Conservation (phyloP, 1,140 invertebrate species). For the Drosophila funebris region DNA sequence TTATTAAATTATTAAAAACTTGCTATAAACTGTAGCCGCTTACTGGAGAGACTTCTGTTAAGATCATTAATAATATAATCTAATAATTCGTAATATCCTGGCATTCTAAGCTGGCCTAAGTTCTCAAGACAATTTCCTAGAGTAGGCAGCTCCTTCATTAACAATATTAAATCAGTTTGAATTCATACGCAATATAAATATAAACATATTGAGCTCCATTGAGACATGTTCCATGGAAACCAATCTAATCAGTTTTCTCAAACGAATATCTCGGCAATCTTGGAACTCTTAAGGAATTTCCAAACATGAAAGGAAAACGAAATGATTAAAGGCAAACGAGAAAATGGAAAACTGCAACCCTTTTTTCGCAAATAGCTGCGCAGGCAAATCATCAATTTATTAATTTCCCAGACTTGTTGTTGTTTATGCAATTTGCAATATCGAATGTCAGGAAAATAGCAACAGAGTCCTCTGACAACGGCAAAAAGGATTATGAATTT, state of each 20-base stretch:
- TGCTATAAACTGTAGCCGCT: too few relatives aligned
- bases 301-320: slow-evolving; percentile 2
- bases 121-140: too few relatives aligned
- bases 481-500: slow-evolving; percentile 59
- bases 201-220: too few relatives aligned
- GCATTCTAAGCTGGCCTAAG: too few relatives aligned
- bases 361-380: slow-evolving; percentile 24
- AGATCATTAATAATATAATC: too few relatives aligned
- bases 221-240: not conserved
- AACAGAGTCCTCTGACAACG: slow-evolving; percentile 21
- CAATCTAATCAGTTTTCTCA: slow-evolving; percentile 41
- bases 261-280: slow-evolving; percentile 21
- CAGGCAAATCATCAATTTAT: slow-evolving; percentile 60
- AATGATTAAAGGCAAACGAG: not conserved
- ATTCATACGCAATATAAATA: too few relatives aligned
- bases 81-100: too few relatives aligned
- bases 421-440: slow-evolving; percentile 79
- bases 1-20: too few relatives aligned
- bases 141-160: too few relatives aligned
- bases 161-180: too few relatives aligned
- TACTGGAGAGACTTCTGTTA: too few relatives aligned
- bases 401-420: slow-evolving; percentile 74
- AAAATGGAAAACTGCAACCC: slow-evolving; percentile 47
- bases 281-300: slow-evolving; percentile 10
- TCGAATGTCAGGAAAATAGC: slow-evolving; percentile 65